Evolutionary conservation across 2,113 vertebrate species (phyloP).

Genomic region (Crypturellus undulatus): DNA sequence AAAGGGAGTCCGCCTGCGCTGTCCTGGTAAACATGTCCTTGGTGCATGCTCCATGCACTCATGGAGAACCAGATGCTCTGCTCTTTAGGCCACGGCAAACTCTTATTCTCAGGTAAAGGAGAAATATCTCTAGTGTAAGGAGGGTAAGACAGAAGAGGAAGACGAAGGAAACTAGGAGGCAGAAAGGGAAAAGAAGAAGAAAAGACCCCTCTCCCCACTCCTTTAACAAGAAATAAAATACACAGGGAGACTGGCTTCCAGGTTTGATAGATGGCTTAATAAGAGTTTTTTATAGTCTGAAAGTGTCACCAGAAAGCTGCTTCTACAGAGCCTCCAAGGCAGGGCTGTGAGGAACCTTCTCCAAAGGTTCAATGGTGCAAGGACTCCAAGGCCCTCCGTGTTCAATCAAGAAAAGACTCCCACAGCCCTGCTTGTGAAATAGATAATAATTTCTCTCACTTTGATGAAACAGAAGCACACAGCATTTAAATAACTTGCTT

Average conservation of each 20-base stretch:
- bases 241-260: background rate
- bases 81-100: background rate
- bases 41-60: background rate
- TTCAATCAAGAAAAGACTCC: background rate
- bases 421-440: background rate
- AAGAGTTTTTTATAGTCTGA: background rate
- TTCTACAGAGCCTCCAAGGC: background rate
- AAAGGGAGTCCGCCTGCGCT: background rate
- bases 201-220: background rate
- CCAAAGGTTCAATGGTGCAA: fast-evolving
- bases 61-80: background rate
- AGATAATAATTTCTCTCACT: background rate
- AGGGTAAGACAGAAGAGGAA: background rate
- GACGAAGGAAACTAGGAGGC: too few relatives aligned
- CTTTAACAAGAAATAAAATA: background rate
- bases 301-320: background rate
- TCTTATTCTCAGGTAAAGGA: background rate
- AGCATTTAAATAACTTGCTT: background rate
- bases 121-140: background rate
- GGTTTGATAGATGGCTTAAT: fast-evolving
- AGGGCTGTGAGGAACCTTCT: background rate
- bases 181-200: background rate
- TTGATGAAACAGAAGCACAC: background rate
- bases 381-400: fast-evolving
- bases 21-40: background rate